phyloP scores from a whole-genome alignment of 1,140 invertebrate species.

The Lepidurus packardi region DNA sequence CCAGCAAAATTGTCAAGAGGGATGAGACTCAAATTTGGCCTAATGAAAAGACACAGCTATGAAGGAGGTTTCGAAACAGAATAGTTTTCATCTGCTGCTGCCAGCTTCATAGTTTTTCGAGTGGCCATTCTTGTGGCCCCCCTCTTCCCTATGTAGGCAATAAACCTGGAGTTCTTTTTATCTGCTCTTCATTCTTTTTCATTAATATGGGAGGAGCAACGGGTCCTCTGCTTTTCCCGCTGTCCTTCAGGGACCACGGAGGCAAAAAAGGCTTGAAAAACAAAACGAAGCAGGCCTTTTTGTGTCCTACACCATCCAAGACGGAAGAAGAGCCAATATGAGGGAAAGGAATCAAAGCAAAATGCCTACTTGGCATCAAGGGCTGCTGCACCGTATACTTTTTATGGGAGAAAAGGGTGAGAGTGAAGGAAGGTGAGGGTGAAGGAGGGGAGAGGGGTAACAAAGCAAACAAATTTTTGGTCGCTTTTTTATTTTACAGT shows the following conservation, averaged over 20 bases:
- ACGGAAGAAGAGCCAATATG: not conserved
- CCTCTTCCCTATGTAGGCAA: conserved; percentile 1
- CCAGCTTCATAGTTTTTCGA: conserved; percentile 4
- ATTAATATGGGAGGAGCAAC: conserved; percentile 1
- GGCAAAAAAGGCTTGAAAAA: not conserved
- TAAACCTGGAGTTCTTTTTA: conserved; percentile 4
- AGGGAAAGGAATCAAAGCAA: conserved; percentile 4
- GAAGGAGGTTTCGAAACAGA: not conserved
- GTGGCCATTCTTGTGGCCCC: not conserved
- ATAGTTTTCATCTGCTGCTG: not conserved
- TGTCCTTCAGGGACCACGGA: not conserved
- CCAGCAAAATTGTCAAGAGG: not conserved
- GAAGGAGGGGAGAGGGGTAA: not conserved
- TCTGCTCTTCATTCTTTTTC: conserved; percentile 16
- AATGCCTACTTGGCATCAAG: conserved; percentile 21
- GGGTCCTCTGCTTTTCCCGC: not conserved
- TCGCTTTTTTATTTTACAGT: not conserved
- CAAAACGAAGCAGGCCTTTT: not conserved
- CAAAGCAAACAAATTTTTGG: not conserved
- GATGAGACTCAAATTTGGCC: not conserved
- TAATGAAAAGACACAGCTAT: not conserved
- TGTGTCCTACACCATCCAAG: conserved; percentile 12
- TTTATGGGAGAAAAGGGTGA: not conserved
- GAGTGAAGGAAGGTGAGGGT: not conserved
- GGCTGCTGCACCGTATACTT: not conserved